Evolutionary conservation across 2,113 vertebrate species (phyloP).

Genomic region (Xiphorhynchus elegans): DNA sequence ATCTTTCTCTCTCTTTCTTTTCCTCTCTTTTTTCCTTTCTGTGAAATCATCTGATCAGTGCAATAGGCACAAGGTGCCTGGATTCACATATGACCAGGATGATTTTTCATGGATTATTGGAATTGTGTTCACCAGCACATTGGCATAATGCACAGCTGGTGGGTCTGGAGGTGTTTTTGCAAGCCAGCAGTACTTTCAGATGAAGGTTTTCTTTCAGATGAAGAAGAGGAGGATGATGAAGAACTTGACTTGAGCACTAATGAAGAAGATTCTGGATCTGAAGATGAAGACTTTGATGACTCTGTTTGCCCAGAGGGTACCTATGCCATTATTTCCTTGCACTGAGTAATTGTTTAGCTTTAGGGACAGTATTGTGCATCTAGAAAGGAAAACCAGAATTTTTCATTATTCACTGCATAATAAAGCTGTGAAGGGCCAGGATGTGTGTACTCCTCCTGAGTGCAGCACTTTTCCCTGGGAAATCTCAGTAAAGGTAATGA

Average conservation of each 20-base stretch:
- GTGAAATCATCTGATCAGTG: neutral
- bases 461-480: neutral
- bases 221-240: conserved; percentile 80
- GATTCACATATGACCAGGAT: neutral
- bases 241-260: conserved; percentile 76
- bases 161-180: neutral
- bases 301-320: conserved; percentile 83
- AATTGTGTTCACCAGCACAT: neutral
- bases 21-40: neutral
- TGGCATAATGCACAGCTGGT: neutral
- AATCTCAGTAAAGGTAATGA: neutral
- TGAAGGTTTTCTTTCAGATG: conserved; percentile 68
- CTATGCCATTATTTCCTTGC: neutral
- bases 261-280: conserved; percentile 75
- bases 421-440: neutral
- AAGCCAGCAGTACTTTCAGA: neutral
- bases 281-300: conserved; percentile 75
- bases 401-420: neutral
- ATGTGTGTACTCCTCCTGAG: neutral
- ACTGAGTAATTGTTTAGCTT: neutral
- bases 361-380: neutral
- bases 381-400: neutral
- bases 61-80: neutral
- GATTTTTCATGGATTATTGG: neutral
- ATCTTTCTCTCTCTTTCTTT: neutral